Conservation (phyloP, 1,140 invertebrate species). For the Euschistus heros region DNA sequence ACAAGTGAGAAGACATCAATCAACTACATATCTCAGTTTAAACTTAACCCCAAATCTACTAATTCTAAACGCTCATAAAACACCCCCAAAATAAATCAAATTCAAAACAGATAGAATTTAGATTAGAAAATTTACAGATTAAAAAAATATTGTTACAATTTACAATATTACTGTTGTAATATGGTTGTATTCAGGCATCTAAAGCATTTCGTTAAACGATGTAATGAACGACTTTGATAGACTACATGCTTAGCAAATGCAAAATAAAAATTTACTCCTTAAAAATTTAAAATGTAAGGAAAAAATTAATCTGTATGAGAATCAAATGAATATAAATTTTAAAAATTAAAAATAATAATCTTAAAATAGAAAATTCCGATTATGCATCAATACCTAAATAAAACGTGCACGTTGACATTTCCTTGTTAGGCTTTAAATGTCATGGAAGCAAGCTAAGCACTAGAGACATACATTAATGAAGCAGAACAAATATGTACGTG, state of each 20-base stretch:
- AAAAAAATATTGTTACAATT: neutral
- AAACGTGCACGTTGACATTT: no score
- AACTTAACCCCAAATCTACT: neutral
- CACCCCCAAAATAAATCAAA: neutral
- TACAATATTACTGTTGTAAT: neutral
- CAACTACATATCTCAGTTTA: neutral
- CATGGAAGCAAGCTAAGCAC: constrained; percentile 4
- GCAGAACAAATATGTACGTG: neutral
- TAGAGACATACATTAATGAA: constrained; percentile 5
- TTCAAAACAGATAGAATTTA: neutral
- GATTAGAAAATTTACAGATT: no score
- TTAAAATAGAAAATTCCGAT: no score
- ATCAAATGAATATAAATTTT: no score
- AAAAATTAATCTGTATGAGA: no score
- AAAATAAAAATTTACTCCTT: no score
- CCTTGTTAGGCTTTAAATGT: no score
- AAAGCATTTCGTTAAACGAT: neutral
- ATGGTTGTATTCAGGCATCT: constrained; percentile 13
- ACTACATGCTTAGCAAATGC: no score
- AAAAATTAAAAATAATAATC: no score
- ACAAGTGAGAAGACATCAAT: neutral
- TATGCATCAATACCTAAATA: no score
- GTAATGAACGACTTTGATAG: no score
- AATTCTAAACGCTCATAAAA: neutral
- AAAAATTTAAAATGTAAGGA: no score